Percentiles rank a stretch among this genome's conserved stretches.
Evolutionary conservation across 2,113 vertebrate species (phyloP).

Genomic region (Orycteropus afer): DNA sequence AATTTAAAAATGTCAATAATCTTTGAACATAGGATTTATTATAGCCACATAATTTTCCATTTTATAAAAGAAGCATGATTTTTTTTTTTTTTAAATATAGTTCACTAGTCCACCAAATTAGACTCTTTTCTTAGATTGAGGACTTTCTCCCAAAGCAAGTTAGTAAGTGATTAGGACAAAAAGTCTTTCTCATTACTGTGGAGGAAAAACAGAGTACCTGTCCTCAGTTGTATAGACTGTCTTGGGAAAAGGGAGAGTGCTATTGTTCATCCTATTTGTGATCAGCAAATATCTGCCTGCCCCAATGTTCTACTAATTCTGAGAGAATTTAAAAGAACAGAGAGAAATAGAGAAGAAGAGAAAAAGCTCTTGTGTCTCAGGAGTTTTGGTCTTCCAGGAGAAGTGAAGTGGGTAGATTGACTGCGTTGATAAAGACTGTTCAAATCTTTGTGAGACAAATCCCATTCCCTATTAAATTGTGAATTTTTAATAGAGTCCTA

Average conservation of each 20-base stretch:
- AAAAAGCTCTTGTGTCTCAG: background rate
- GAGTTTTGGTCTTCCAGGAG: background rate
- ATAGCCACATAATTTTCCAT: background rate
- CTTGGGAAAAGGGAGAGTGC: background rate
- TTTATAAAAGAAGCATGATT: background rate
- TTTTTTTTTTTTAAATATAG: background rate
- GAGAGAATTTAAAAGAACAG: background rate
- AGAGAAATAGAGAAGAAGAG: background rate
- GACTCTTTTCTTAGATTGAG: background rate
- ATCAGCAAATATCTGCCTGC: background rate
- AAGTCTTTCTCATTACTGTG: background rate
- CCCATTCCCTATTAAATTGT: slow-evolving; percentile 19
- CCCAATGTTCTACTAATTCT: background rate
- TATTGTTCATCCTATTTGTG: background rate
- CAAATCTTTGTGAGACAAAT: background rate
- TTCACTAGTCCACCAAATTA: background rate
- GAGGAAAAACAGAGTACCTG: background rate
- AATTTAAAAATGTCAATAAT: slow-evolving; percentile 23
- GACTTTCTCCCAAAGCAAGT: background rate
- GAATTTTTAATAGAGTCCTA: slow-evolving; percentile 59
- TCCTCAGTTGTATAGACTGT: background rate
- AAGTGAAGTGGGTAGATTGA: background rate
- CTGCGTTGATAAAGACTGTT: slow-evolving; percentile 1
- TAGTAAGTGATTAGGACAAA: background rate
- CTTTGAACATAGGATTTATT: background rate